A percentile compares a stretch with the other conserved stretches of the same genome.
Evolutionary conservation across 2,113 vertebrate species (phyloP).

Genomic region (Sprattus sprattus): DNA sequence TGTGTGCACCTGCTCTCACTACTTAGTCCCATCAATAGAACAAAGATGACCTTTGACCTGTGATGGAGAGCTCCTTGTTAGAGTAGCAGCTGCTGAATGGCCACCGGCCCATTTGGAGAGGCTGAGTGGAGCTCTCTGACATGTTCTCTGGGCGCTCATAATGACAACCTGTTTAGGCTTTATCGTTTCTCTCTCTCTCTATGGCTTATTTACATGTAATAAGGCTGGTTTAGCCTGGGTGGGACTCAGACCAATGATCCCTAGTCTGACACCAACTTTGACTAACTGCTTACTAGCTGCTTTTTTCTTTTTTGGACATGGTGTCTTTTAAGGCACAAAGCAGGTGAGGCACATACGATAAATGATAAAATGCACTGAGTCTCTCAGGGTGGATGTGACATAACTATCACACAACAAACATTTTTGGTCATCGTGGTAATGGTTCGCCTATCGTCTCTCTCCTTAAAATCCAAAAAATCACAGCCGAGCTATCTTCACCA

Average conservation of each 20-base stretch:
- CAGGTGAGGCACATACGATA: neutral
- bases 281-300: neutral
- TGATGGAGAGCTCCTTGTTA: neutral
- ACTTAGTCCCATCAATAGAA: neutral
- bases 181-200: neutral
- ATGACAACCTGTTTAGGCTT: neutral
- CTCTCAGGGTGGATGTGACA: neutral
- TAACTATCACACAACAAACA: neutral
- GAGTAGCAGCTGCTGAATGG: neutral
- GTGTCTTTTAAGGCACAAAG: neutral
- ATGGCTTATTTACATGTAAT: neutral
- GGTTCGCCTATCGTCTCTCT: too few species aligned
- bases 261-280: neutral
- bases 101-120: neutral
- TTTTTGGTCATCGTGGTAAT: too few species aligned
- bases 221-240: too few species aligned
- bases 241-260: neutral
- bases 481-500: too few species aligned
- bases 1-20: neutral
- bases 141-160: neutral
- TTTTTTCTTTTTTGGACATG: neutral
- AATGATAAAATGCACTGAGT: neutral
- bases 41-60: constrained; percentile 23
- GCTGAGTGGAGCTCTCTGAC: neutral
- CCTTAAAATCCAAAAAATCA: neutral